Evolutionary conservation across 2,797 vertebrate genomes (phyloP), one percentile per base, ranked within the genome.

Genomic region (Chromobotia macracanthus): DNA sequence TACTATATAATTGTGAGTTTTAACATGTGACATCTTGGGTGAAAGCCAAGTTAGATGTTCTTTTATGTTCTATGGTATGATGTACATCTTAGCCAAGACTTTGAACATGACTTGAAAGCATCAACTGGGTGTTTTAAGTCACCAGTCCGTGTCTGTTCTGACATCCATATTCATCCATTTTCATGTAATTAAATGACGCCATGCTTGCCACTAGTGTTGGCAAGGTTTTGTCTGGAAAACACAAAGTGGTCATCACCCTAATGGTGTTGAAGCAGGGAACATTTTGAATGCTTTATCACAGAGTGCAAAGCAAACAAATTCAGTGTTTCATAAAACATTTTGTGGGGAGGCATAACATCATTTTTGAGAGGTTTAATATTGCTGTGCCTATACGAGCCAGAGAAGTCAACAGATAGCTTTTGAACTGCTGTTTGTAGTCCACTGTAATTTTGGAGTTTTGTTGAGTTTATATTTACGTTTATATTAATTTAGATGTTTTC

Each of bases 341-440:
- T 44, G 25, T 51, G 9, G 15, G 12, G 31, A 64, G 46, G 3
- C 16, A 23, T 21, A 65, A 21, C 46, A 12, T 51, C 25, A 31
- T 3, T 53, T 64, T 64, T 75, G 19, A 31, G 5, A 31, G 31
- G 25, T 13, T 18, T 7, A 23, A 23, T 31, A 38, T 64, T 18
- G 51, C 10, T 21, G 8, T 19, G n/a, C 5, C 2, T n/a, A 53
- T 12, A 7, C 18, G 28, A 41, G 16, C 48, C 51, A 8, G 19
- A 31, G 38, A 3, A 55, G 61, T 75, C 46, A 74, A 44, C 13
- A 74, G 18, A 64, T 35, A 19, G 18, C 18, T 61, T 73, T 38
- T 3, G 35, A 38, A 38, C 18, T 19, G n/a, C 3, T 58, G 21
- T 60, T 13, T 15, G 7, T 60, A 60, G 23, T 28, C 56, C 15